Evolutionary conservation across 1,140 invertebrate species (phyloP), one percentile per base, ranked within the genome.

Genomic region (Caenorhabditis remanei): DNA sequence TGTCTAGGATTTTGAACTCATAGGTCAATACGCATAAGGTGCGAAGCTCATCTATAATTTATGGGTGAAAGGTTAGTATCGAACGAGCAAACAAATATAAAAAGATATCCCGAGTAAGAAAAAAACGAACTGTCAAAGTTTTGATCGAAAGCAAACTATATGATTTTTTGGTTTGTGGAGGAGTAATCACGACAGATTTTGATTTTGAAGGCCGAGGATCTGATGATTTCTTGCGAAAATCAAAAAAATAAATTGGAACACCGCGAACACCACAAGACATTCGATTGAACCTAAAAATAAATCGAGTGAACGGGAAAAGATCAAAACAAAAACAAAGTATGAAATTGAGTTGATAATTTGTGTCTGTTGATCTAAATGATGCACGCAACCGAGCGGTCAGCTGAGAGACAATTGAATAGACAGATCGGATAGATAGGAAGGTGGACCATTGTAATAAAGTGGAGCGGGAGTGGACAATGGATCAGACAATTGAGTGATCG

Each of bases 361-460:
- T 24, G 32, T 46, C 7, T 71, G 65, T 79, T 50, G 71, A 50
- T 79, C 71, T 79, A 79, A 6, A 53, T 50, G 71, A 79, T 79
- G n/a, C 24, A 48, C 71, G 65, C 65, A 43, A 46, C 71, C 19
- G 14, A 79, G 46, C 46, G 71, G 71, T 79, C 71, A 79, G 71
- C 71, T 79, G 71, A 79, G 46, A 79, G 71, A 79, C 19, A 79
- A 50, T 53, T 24, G 46, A 46, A 50, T 53, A 48, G 46, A 50
- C 46, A 50, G 71, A 79, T 24, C 40, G 11, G 71, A 46, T 11
- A 19, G 61, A 63, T 63, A 50, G 46, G 46, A 21, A 50, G 71
- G 43, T 46, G 71, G 46, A 79, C 71, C 71, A 79, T 79, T 79
- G 71, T 79, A 79, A 79, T 79, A 79, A 7, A 79, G 7, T 46